A percentile compares a stretch with the other conserved stretches of the same genome.
These are phyloP conservation scores for Anolis apletophallus DNA, from an alignment of 2,797 vertebrate genomes.

Conservation along the genomic window DNA sequence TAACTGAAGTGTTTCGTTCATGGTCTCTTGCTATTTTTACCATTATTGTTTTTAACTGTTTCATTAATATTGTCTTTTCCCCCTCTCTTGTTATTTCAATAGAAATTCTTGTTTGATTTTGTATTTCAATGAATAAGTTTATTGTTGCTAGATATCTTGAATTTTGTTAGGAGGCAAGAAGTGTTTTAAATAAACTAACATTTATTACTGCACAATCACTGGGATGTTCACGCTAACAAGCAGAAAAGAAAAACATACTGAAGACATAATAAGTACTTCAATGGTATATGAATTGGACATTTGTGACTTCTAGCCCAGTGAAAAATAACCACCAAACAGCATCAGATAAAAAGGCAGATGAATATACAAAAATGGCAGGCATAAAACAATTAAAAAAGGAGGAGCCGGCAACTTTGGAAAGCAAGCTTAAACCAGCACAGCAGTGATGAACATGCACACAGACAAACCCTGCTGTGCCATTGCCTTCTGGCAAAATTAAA, in stretches of 20 bases:
- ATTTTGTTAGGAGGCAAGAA: not conserved
- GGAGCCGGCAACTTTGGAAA: not conserved
- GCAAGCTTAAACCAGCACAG: not conserved
- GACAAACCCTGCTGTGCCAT: not conserved
- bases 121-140: not conserved
- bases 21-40: too few relatives aligned
- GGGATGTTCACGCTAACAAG: too few relatives aligned
- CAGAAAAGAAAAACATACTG: not conserved
- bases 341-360: constrained; percentile 6
- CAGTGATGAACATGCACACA: not conserved
- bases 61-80: not conserved
- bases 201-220: not conserved
- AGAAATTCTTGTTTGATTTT: not conserved
- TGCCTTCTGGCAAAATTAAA: not conserved
- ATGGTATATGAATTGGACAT: not conserved
- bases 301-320: not conserved
- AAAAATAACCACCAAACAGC: not conserved
- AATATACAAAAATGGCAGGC: not conserved
- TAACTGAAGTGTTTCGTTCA: too few relatives aligned
- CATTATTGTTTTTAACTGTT: not conserved
- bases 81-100: not conserved
- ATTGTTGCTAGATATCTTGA: not conserved
- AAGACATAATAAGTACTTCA: not conserved
- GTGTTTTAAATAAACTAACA: not conserved
- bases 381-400: not conserved